These are phyloP conservation scores for Strix uralensis DNA, from an alignment of 2,113 vertebrate species.

Conservation along the genomic window DNA sequence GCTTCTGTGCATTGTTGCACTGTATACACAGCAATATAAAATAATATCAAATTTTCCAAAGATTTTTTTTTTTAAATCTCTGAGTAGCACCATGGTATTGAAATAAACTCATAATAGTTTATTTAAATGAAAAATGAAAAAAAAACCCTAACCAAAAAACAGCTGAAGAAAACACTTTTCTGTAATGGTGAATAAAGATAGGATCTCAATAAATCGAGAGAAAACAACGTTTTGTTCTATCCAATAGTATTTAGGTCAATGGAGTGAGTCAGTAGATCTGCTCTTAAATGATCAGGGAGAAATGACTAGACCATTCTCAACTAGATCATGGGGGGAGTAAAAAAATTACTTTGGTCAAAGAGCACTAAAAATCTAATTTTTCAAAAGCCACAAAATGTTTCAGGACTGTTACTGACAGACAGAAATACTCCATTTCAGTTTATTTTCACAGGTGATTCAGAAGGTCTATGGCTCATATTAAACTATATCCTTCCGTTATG, in stretches of 20 bases:
- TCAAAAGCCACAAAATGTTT: slow-evolving; percentile 52
- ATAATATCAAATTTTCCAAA: neutral
- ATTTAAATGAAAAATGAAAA: neutral
- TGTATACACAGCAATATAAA: neutral
- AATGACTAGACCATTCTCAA: neutral
- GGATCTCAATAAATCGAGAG: neutral
- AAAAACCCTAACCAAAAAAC: neutral
- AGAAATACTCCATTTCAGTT: slow-evolving; percentile 47
- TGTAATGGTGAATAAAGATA: neutral
- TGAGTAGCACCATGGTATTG: neutral
- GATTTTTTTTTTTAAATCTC: neutral
- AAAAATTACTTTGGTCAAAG: neutral
- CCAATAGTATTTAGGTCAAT: neutral
- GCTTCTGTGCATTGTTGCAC: neutral
- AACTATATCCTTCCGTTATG: slow-evolving; percentile 23
- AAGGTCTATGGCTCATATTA: slow-evolving; percentile 16
- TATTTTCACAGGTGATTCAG: slow-evolving; percentile 51
- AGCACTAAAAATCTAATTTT: slow-evolving; percentile 35
- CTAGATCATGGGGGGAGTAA: neutral
- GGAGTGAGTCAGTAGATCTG: neutral
- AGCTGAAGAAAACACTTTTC: neutral
- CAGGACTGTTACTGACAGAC: slow-evolving; percentile 34
- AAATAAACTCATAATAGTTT: neutral
- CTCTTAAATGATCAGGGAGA: neutral
- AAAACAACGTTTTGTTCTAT: neutral